Percentiles rank a stretch among this genome's conserved stretches.
Conservation (phyloP, 2,888 invertebrate genomes). For the Gnatocerus cornutus region DNA sequence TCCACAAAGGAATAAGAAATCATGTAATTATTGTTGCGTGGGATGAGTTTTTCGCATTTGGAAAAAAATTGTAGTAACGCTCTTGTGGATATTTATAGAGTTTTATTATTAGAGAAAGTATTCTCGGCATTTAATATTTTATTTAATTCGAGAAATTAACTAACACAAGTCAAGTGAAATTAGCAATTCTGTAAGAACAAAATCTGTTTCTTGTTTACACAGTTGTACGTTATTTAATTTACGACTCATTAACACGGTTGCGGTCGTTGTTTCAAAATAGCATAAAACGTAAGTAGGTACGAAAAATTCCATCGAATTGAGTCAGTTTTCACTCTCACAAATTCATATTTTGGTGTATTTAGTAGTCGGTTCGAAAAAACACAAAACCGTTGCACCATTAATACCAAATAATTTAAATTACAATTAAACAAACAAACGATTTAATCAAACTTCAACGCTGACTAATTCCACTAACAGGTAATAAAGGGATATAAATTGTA, state of each 20-base stretch:
- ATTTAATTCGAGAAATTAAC: background rate
- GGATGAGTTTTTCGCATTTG: constrained; percentile 11
- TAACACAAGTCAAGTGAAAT: background rate
- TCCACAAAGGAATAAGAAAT: constrained; percentile 44
- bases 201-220: constrained; percentile 23
- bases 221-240: constrained; percentile 34
- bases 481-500: constrained; percentile 34
- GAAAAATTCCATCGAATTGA: too few relatives aligned
- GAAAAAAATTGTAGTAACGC: constrained; percentile 28
- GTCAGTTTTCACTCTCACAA: too few relatives aligned
- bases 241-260: constrained; percentile 29
- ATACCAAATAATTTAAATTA: constrained; percentile 11
- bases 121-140: constrained; percentile 19
- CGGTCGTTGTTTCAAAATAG: constrained; percentile 14
- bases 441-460: constrained; percentile 22
- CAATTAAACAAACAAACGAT: constrained; percentile 37
- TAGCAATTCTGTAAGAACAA: background rate
- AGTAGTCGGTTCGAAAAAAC: background rate
- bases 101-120: constrained; percentile 35
- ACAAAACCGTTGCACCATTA: background rate
- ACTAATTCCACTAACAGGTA: constrained; percentile 31
- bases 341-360: background rate
- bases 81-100: constrained; percentile 19
- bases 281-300: background rate
- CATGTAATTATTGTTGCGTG: constrained; percentile 28